phyloP scores from a whole-genome alignment of 2,113 vertebrate genomes.

The Pelecanus crispus region DNA sequence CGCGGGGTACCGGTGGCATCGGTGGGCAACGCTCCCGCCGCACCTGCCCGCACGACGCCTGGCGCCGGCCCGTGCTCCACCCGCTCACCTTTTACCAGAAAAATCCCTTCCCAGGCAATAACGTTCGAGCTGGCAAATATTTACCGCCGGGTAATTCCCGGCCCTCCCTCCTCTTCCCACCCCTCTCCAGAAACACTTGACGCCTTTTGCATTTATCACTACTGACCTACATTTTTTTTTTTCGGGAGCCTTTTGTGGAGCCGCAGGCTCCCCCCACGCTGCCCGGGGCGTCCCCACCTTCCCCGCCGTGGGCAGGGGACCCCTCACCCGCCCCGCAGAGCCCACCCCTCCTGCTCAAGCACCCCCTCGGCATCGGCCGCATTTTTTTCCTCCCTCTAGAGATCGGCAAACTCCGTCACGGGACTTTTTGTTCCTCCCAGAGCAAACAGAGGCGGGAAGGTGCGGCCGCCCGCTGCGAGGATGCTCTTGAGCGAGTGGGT shows the following conservation, averaged over 20 bases:
- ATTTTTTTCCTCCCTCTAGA: not conserved
- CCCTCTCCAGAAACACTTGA: not conserved
- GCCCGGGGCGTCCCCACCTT: rapidly evolving
- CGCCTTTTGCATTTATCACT: not conserved
- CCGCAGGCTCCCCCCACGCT: rapidly evolving
- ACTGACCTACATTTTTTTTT: not conserved
- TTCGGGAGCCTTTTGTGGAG: not conserved
- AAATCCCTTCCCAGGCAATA: not conserved
- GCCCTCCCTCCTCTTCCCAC: not conserved
- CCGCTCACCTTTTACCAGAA: not conserved
- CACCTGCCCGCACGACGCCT: not conserved
- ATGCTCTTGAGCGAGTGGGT: not conserved
- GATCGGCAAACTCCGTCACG: rapidly evolving
- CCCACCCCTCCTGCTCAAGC: not conserved
- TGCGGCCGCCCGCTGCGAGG: not conserved
- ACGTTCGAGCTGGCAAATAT: not conserved
- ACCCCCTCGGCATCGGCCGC: not conserved
- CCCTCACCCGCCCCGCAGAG: not conserved
- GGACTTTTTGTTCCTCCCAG: not conserved
- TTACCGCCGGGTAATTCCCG: not conserved
- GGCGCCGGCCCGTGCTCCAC: not conserved
- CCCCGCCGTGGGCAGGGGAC: not conserved
- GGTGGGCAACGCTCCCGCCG: not conserved
- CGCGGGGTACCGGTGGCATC: too few species aligned
- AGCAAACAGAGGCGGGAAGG: constrained; percentile 25